Percentiles rank a stretch among this genome's conserved stretches.
phyloP scores from a whole-genome alignment of 2,888 invertebrate genomes.

The Odontocolon sp. region DNA sequence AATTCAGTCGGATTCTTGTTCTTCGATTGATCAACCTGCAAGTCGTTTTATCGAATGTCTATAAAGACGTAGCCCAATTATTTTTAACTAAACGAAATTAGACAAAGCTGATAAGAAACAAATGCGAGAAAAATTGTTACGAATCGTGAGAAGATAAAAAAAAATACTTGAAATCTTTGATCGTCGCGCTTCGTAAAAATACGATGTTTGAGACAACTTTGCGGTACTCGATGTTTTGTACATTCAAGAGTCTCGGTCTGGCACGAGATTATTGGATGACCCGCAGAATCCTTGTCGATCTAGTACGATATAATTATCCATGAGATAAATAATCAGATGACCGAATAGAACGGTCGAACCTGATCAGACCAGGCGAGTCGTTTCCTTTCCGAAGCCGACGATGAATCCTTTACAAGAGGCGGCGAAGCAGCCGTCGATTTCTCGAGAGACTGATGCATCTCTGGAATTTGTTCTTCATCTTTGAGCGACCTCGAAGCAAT shows the following conservation, averaged over 20 bases:
- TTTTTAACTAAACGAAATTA: too few species aligned
- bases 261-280: slow-evolving; percentile 60
- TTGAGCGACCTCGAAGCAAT: background rate
- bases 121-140: background rate
- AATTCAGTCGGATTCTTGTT: slow-evolving; percentile 46
- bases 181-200: slow-evolving; percentile 21
- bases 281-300: slow-evolving; percentile 58
- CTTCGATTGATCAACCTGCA: slow-evolving; percentile 51
- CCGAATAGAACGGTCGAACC: slow-evolving; percentile 45
- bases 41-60: background rate
- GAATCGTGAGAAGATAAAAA: background rate
- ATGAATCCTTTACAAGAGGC: background rate
- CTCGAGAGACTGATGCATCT: background rate
- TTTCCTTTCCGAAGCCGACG: slow-evolving; percentile 24
- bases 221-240: slow-evolving; percentile 20
- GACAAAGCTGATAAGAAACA: too few species aligned
- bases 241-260: slow-evolving; percentile 54
- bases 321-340: background rate
- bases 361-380: slow-evolving; percentile 66
- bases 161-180: slow-evolving; percentile 55
- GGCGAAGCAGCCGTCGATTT: too few species aligned
- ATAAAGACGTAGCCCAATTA: background rate
- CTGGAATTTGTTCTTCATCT: background rate
- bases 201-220: slow-evolving; percentile 37
- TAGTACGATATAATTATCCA: slow-evolving; percentile 11